Evolutionary conservation across 2,113 vertebrate species (phyloP).

Genomic region (Romanogobio albipinnatus): DNA sequence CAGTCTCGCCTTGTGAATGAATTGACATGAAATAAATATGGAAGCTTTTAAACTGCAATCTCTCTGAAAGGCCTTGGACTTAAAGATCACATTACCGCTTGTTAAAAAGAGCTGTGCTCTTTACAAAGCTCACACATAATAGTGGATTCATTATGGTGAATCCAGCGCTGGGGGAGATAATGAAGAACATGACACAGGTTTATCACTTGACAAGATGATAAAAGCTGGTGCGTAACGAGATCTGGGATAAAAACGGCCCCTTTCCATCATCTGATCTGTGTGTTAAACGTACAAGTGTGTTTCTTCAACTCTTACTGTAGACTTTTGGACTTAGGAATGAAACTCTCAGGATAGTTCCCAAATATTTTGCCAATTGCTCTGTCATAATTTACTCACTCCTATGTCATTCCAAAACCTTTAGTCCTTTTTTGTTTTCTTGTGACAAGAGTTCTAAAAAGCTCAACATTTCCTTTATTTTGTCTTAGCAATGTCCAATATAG

Average conservation of each 20-base stretch:
- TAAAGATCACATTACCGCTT: slow-evolving; percentile 16
- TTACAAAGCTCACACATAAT: slow-evolving; percentile 40
- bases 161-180: background rate
- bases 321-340: background rate
- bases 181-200: slow-evolving; percentile 45
- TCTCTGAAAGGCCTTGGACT: background rate
- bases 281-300: background rate
- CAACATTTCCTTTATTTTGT: background rate
- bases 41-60: slow-evolving; percentile 36
- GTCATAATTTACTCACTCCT: background rate
- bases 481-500: background rate
- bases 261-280: background rate
- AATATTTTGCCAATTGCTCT: background rate
- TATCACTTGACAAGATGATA: slow-evolving; percentile 43
- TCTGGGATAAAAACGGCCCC: background rate
- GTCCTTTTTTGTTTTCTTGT: background rate
- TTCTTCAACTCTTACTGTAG: background rate
- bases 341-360: background rate
- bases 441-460: background rate
- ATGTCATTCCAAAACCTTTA: background rate
- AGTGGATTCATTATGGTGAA: slow-evolving; percentile 21
- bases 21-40: slow-evolving; percentile 43
- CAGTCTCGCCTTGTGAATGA: slow-evolving; percentile 7
- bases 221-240: slow-evolving; percentile 11
- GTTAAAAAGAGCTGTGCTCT: slow-evolving; percentile 16